Conservation (phyloP, 35 echinoderm and acorn worm species). For the Holothuria glaberrima region DNA sequence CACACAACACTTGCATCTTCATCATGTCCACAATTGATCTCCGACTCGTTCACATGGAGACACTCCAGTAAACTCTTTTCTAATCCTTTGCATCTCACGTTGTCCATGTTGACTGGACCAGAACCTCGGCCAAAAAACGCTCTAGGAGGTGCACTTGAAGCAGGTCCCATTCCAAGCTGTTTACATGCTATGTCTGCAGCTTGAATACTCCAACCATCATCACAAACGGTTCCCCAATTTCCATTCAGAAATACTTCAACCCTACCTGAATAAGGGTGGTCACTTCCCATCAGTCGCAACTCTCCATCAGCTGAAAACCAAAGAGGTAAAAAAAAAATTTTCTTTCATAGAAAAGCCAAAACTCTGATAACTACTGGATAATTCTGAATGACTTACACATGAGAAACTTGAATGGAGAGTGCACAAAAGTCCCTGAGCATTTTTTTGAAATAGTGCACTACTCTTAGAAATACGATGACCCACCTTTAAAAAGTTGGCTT, state of each 20-base stretch:
- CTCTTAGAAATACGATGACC: too few relatives aligned
- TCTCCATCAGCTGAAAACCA: background rate
- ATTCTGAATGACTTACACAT: too few relatives aligned
- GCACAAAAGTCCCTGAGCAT: too few relatives aligned
- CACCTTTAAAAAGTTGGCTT: too few relatives aligned
- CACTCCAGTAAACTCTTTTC: slow-evolving; percentile 1
- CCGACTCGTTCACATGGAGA: background rate
- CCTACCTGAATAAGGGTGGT: background rate
- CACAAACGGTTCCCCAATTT: slow-evolving; percentile 37
- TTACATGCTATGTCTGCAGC: slow-evolving; percentile 11
- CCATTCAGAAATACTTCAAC: slow-evolving; percentile 17
- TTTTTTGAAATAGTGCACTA: too few relatives aligned
- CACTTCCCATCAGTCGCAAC: background rate
- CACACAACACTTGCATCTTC: slow-evolving; percentile 38
- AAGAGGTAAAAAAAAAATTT: too few relatives aligned
- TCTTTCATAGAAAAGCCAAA: too few relatives aligned
- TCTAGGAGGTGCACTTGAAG: background rate
- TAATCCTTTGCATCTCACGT: slow-evolving; percentile 2
- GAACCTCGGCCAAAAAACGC: slow-evolving; percentile 40
- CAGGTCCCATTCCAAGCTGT: slow-evolving; percentile 25
- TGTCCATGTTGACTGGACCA: slow-evolving; percentile 2
- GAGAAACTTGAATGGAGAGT: too few relatives aligned
- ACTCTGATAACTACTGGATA: too few relatives aligned
- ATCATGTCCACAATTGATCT: slow-evolving; percentile 17
- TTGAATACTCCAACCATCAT: slow-evolving; percentile 24